Conservation (phyloP, 2,113 vertebrate species). For the Fulmarus glacialis region DNA sequence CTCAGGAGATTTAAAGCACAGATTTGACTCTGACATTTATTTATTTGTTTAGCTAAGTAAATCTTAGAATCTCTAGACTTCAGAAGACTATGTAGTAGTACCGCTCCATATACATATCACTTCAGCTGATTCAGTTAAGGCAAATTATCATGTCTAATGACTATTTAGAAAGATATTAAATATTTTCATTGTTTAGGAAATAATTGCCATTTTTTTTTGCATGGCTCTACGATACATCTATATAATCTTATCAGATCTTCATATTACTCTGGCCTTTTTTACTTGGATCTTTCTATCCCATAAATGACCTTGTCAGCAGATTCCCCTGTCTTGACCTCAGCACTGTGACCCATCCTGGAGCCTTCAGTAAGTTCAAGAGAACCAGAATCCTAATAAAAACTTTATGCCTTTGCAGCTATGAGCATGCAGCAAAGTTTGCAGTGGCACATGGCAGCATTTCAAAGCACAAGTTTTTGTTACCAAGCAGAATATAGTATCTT, state of each 20-base stretch:
- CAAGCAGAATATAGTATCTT: not conserved
- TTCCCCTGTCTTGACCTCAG: not conserved
- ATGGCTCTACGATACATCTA: not conserved
- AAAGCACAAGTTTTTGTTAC: not conserved
- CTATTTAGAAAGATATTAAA: not conserved
- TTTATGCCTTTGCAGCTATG: not conserved
- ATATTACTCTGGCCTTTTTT: not conserved
- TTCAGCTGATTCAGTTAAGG: not conserved
- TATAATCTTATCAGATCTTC: not conserved
- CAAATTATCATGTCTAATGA: not conserved
- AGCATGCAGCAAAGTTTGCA: not conserved
- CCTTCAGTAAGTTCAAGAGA: not conserved
- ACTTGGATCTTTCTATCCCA: not conserved
- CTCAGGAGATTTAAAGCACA: not conserved
- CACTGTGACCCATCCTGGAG: not conserved
- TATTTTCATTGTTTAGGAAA: not conserved
- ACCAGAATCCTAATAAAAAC: not conserved
- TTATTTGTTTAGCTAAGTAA: slow-evolving; percentile 28
- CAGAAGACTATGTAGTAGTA: not conserved
- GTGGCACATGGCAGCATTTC: fast-evolving
- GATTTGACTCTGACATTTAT: not conserved
- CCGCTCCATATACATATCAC: not conserved
- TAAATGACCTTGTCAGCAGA: not conserved
- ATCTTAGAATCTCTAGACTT: not conserved
- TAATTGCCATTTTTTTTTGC: not conserved